Conservation (phyloP, 2,797 vertebrate genomes). For the Crypturellus tataupa region DNA sequence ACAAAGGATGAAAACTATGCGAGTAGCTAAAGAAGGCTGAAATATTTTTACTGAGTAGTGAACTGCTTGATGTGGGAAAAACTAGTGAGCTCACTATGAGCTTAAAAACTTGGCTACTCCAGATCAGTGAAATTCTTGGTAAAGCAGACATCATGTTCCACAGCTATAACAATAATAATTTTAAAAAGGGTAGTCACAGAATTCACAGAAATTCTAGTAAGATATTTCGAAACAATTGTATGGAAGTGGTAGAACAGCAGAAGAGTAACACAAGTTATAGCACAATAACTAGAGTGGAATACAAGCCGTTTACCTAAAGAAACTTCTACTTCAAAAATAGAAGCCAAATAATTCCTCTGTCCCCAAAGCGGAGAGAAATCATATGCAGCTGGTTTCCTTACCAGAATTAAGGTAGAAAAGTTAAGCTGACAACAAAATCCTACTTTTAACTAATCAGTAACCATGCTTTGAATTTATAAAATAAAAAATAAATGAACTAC, state of each 20-base stretch:
- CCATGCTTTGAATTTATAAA: not conserved
- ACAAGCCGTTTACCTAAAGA: not conserved
- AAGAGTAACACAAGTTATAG: not conserved
- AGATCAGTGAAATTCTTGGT: not conserved
- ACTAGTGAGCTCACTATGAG: not conserved
- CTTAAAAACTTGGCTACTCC: not conserved
- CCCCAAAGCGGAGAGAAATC: not conserved
- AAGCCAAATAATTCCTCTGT: not conserved
- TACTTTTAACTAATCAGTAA: not conserved
- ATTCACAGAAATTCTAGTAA: not conserved
- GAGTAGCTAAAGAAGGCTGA: not conserved
- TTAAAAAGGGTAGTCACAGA: not conserved
- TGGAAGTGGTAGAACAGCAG: not conserved
- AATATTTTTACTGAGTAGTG: slow-evolving; percentile 21
- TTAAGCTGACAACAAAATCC: not conserved
- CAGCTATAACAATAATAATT: not conserved
- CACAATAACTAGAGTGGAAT: not conserved
- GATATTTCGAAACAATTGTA: not conserved
- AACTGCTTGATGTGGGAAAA: slow-evolving; percentile 12
- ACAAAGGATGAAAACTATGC: not conserved
- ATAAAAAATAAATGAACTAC: not conserved
- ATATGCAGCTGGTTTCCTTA: not conserved
- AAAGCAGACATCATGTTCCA: not conserved
- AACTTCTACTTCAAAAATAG: not conserved
- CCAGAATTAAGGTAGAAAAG: not conserved